A percentile compares a stretch with the other conserved stretches of the same genome.
phyloP scores from a whole-genome alignment of 2,888 invertebrate genomes.

The Lordiphosa andalusiaca region DNA sequence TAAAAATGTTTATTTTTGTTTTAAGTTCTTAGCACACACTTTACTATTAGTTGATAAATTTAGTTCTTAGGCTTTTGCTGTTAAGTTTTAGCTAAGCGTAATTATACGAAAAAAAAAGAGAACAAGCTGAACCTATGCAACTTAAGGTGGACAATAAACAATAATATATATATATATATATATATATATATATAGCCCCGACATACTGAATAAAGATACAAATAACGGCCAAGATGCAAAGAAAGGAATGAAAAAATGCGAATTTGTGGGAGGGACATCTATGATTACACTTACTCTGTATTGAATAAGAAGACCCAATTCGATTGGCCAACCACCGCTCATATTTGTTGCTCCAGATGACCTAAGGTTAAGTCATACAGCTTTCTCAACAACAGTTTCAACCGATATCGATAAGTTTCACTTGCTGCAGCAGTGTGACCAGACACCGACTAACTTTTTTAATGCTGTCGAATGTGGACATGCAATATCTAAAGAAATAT shows the following conservation, averaged over 20 bases:
- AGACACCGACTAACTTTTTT: too few relatives aligned
- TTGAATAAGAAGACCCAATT: too few relatives aligned
- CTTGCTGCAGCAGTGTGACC: too few relatives aligned
- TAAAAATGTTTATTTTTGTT: slow-evolving; percentile 40
- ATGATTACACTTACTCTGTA: too few relatives aligned
- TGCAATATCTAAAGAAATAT: too few relatives aligned
- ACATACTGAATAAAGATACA: neutral
- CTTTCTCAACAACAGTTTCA: too few relatives aligned
- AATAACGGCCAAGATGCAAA: slow-evolving; percentile 4
- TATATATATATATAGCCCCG: slow-evolving; percentile 1
- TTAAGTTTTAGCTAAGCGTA: slow-evolving; percentile 58
- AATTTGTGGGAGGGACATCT: slow-evolving; percentile 71
- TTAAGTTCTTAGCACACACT: slow-evolving; percentile 24
- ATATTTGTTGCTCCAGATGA: too few relatives aligned
- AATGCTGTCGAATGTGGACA: too few relatives aligned
- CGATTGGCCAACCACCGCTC: too few relatives aligned
- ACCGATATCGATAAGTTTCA: too few relatives aligned
- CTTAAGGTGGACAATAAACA: slow-evolving; percentile 58
- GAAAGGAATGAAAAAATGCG: slow-evolving; percentile 9
- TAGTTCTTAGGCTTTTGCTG: slow-evolving; percentile 55
- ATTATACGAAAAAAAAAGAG: slow-evolving; percentile 15
- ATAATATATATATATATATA: neutral
- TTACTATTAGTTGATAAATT: slow-evolving; percentile 29
- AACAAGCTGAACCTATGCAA: slow-evolving; percentile 43
- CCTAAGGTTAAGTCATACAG: too few relatives aligned